Evolutionary conservation across 2,113 vertebrate species (phyloP), one percentile per base, ranked within the genome.

Genomic region (Oncorhynchus clarkii): DNA sequence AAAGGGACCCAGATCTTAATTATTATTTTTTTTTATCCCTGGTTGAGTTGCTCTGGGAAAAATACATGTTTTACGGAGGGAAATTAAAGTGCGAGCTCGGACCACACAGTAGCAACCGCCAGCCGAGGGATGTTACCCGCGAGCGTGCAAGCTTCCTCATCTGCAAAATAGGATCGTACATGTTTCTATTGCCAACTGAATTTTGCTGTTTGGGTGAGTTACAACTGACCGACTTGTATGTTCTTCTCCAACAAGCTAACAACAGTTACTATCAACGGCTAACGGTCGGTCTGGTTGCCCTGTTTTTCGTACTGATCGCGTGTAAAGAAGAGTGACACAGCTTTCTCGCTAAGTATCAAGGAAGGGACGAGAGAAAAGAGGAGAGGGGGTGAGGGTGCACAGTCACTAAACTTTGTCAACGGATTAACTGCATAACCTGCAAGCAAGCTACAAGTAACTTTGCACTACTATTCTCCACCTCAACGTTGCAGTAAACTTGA

Each of bases 1-100:
- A 95, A 95, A 95, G 92, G 88, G 91, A 92, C 76, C 88, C 80
- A 64, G 89, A 93, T 93, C 93, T 91, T 7, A 26, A 26, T 1
- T 34, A 8, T 39, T 39, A 0, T 0, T 39, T 94, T 94, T 22
- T 80, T 90, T 85, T 88, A 86, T 87, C 88, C 88, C 78, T 78
- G 84, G 89, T 87, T 89, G 92, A 93, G 92, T 93, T 94, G 90
- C 78, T 87, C 89, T 71, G 87, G 85, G 88, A 86, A 82, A 90
- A 84, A 91, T 88, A 91, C 77, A 89, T 91, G 91, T 90, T 91
- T 87, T 75, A 80, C 85, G 86, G 86, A 90, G 83, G 84, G 82
- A 88, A 89, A 90, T 86, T 88, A 85, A 89, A 90, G 88, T 78
- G 85, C 27, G 83, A 87, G 78, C 72, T 75, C 66, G 75, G 39